Percentiles rank a stretch among this genome's conserved stretches.
Evolutionary conservation across 2,113 vertebrate species (phyloP).

Genomic region (Osmerus eperlanus): DNA sequence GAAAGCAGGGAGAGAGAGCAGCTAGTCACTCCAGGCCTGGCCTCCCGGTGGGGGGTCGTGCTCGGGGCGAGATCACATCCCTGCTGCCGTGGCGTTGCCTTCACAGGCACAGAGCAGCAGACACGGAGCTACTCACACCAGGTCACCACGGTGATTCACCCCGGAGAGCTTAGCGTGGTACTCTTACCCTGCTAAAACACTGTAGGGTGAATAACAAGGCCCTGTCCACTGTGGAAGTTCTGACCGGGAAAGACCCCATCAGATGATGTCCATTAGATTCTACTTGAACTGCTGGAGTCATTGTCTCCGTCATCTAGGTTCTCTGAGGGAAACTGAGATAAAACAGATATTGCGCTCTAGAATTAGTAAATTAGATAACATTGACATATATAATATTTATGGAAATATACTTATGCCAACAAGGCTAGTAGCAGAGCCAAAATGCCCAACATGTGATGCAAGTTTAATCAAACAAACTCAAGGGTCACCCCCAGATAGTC

Average conservation of each 20-base stretch:
- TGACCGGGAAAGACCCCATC: too few relatives aligned
- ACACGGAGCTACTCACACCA: constrained; percentile 66
- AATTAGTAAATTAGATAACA: too few relatives aligned
- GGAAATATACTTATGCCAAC: too few relatives aligned
- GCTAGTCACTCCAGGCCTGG: constrained; percentile 79
- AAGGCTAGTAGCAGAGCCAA: too few relatives aligned
- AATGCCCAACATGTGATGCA: too few relatives aligned
- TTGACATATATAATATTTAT: too few relatives aligned
- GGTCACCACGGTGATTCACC: constrained; percentile 67
- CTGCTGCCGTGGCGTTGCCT: constrained; percentile 78
- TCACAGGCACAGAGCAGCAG: constrained; percentile 82
- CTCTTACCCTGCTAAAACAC: background rate
- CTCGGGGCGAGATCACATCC: constrained; percentile 79
- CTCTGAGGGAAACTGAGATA: too few relatives aligned
- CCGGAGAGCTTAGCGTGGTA: constrained; percentile 6
- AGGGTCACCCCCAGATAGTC: constrained; percentile 1
- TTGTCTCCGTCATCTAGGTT: too few relatives aligned
- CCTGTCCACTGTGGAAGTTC: constrained; percentile 14
- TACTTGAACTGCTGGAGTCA: too few relatives aligned
- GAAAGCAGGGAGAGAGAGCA: constrained; percentile 49
- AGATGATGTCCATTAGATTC: too few relatives aligned
- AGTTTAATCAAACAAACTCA: background rate
- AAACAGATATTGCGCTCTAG: too few relatives aligned
- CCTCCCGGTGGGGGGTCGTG: constrained; percentile 80
- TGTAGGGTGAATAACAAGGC: background rate